Evolutionary conservation across 2,113 vertebrate genomes (phyloP).

Genomic region (Saiga tatarica): DNA sequence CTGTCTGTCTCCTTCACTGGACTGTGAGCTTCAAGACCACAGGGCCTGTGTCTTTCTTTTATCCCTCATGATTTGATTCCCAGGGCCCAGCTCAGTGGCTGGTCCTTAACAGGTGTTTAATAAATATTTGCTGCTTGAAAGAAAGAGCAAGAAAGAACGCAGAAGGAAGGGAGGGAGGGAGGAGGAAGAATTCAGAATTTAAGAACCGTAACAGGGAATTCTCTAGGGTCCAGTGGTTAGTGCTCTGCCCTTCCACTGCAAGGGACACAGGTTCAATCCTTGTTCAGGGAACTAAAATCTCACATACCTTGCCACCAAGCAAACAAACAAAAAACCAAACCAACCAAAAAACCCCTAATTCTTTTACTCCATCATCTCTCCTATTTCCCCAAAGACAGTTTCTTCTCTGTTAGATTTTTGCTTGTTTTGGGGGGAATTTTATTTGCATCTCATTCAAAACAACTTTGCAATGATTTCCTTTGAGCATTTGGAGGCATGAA

Average conservation of each 20-base stretch:
- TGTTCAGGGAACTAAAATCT: not conserved
- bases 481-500: not conserved
- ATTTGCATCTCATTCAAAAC: not conserved
- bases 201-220: not conserved
- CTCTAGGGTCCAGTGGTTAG: not conserved
- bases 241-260: not conserved
- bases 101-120: not conserved
- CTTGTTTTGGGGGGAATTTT: not conserved
- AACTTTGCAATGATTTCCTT: not conserved
- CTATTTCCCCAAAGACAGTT: not conserved
- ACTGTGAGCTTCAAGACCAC: not conserved
- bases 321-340: not conserved
- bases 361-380: not conserved
- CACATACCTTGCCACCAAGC: not conserved
- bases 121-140: not conserved
- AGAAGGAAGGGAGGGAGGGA: fast-evolving
- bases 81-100: not conserved
- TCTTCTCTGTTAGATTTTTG: not conserved
- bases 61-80: not conserved
- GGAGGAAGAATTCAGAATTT: not conserved
- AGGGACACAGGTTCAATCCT: not conserved
- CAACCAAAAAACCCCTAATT: not conserved
- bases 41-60: not conserved
- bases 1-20: not conserved
- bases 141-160: not conserved